A percentile compares a stretch with the other conserved stretches of the same genome.
phyloP scores from a whole-genome alignment of 2,113 vertebrate genomes.

The Tachysurus fulvidraco region DNA sequence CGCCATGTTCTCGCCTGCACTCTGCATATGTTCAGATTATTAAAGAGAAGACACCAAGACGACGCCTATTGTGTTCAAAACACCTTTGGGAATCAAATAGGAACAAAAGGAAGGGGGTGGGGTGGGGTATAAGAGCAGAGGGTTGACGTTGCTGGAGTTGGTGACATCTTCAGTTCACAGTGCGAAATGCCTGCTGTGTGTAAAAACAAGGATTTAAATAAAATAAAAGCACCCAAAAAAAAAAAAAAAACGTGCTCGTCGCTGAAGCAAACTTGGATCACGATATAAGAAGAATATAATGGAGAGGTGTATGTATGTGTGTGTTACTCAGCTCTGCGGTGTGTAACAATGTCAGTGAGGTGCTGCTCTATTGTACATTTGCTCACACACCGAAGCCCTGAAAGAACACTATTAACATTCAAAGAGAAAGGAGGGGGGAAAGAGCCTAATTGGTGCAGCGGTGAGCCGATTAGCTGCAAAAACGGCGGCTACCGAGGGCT shows the following conservation, averaged over 20 bases:
- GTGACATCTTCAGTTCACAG: conserved; percentile 67
- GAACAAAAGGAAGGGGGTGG: conserved; percentile 59
- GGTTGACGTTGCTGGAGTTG: neutral
- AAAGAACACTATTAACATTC: conserved; percentile 69
- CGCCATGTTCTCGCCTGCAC: conserved; percentile 21
- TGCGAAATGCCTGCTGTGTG: conserved; percentile 12
- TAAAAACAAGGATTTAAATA: conserved; percentile 38
- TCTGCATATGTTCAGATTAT: conserved; percentile 60
- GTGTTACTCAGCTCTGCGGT: conserved; percentile 35
- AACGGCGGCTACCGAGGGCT: conserved; percentile 68
- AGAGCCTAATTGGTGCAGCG: conserved; percentile 64
- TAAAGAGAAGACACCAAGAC: conserved; percentile 42
- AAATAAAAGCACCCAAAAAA: neutral
- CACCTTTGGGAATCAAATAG: conserved; percentile 66
- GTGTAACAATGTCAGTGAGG: conserved; percentile 56
- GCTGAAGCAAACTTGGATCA: conserved; percentile 17
- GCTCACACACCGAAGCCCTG: conserved; percentile 52
- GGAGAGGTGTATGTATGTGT: conserved; percentile 17
- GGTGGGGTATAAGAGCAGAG: neutral
- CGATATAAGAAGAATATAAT: neutral
- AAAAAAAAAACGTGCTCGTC: neutral
- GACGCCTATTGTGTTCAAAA: conserved; percentile 40
- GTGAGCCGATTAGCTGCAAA: conserved; percentile 60
- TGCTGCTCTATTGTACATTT: conserved; percentile 39
- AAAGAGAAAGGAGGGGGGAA: conserved; percentile 58